Conservation (phyloP, 1,140 invertebrate genomes). For the Glomeris maerens region DNA sequence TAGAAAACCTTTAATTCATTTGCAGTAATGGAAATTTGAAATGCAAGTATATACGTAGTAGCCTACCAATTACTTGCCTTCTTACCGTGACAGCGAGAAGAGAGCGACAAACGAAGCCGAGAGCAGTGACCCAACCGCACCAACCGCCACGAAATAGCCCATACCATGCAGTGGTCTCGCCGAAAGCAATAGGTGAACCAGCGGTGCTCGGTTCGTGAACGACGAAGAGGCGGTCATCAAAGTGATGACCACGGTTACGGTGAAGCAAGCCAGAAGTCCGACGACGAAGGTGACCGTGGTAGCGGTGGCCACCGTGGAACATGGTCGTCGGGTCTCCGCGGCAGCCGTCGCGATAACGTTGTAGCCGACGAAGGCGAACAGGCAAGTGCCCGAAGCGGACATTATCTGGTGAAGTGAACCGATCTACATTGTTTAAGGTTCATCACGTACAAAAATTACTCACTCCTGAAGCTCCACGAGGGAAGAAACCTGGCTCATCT, state of each 20-base stretch:
- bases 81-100: conserved; percentile 9
- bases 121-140: conserved; percentile 11
- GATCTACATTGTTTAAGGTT: no score
- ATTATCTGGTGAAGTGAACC: no score
- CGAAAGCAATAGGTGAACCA: conserved; percentile 12
- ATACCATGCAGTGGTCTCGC: conserved; percentile 7
- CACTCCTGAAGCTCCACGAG: conserved; percentile 21
- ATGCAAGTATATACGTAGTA: no score
- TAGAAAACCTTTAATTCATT: no score
- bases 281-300: conserved; percentile 11
- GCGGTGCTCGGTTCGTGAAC: conserved; percentile 7
- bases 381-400: conserved; percentile 15
- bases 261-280: conserved; percentile 9
- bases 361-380: conserved; percentile 9
- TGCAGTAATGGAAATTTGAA: no score
- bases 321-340: background rate
- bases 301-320: background rate
- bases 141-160: conserved; percentile 12
- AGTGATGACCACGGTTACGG: conserved; percentile 4
- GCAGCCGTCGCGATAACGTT: conserved; percentile 3
- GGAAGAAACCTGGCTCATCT: conserved; percentile 28
- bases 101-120: conserved; percentile 9
- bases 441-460: no score
- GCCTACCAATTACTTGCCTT: no score
- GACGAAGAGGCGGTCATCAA: conserved; percentile 10